Conservation (phyloP, 2,888 invertebrate genomes). For the Myathropa florea region DNA sequence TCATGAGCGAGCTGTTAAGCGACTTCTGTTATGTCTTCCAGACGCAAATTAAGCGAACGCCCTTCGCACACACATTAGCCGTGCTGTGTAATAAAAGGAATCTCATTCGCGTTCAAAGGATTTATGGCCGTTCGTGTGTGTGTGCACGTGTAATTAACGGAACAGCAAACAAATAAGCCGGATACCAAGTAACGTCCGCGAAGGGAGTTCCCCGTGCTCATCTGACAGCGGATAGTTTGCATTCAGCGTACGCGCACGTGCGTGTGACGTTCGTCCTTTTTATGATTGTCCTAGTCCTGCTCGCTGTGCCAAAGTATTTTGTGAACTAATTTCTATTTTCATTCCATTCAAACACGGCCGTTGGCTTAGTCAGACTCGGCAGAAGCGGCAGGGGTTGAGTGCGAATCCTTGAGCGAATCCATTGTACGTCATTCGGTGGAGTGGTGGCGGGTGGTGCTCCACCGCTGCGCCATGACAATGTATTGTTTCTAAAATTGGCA, state of each 20-base stretch:
- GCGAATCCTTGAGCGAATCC: constrained; percentile 52
- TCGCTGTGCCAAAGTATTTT: background rate
- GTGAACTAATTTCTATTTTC: constrained; percentile 2
- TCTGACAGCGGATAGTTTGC: background rate
- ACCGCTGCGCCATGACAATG: constrained; percentile 19
- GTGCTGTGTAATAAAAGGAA: constrained; percentile 21
- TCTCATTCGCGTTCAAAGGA: constrained; percentile 7
- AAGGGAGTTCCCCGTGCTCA: background rate
- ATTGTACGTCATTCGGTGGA: constrained; percentile 10
- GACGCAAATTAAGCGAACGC: constrained; percentile 26
- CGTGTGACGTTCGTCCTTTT: background rate
- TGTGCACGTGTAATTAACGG: constrained; percentile 23
- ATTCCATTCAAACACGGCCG: background rate
- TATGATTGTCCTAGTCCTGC: background rate
- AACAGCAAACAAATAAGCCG: constrained; percentile 6
- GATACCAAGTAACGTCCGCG: background rate
- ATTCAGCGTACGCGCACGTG: background rate
- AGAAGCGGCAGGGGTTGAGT: constrained; percentile 10
- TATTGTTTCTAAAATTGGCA: constrained; percentile 59
- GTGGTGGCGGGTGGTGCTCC: background rate
- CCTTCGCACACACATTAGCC: constrained; percentile 17
- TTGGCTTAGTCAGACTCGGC: no score
- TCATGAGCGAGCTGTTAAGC: background rate
- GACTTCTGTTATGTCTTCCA: constrained; percentile 12
- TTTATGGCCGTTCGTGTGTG: constrained; percentile 27